Evolutionary conservation across 2,113 vertebrate species (phyloP).

Genomic region (Phrynocephalus versicolor): DNA sequence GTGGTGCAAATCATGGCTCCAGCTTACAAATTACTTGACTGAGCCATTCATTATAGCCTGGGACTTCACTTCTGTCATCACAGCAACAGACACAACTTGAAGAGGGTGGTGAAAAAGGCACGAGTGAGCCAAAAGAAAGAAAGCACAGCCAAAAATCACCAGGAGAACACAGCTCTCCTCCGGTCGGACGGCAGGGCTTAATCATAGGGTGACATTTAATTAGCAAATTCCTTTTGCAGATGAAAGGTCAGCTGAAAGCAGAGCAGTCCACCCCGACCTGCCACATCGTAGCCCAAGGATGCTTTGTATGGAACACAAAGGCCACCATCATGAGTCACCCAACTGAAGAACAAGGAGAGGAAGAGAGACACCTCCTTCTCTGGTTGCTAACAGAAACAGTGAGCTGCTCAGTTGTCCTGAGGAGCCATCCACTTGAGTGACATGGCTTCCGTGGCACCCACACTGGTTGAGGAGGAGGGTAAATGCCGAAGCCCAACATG

Average conservation of each 20-base stretch:
- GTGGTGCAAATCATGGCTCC: conserved; percentile 28
- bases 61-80: conserved; percentile 29
- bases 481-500: no score
- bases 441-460: no score
- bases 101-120: conserved; percentile 38
- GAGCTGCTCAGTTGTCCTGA: no score
- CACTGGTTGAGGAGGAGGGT: no score
- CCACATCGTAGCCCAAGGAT: background rate
- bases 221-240: conserved; percentile 48
- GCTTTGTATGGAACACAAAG: background rate
- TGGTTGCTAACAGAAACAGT: background rate
- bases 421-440: no score
- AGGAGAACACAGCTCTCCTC: conserved; percentile 36
- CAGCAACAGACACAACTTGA: conserved; percentile 6
- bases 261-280: background rate
- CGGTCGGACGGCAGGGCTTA: conserved; percentile 31
- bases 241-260: conserved; percentile 37
- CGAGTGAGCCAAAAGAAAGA: conserved; percentile 16
- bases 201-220: conserved; percentile 48
- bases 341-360: background rate
- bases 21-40: conserved; percentile 68
- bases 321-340: background rate
- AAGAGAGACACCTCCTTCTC: background rate
- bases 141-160: conserved; percentile 38
- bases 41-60: conserved; percentile 46